Base-by-base conservation (phyloP, 2,113 vertebrate species). In the Montifringilla adamsi region DNA sequence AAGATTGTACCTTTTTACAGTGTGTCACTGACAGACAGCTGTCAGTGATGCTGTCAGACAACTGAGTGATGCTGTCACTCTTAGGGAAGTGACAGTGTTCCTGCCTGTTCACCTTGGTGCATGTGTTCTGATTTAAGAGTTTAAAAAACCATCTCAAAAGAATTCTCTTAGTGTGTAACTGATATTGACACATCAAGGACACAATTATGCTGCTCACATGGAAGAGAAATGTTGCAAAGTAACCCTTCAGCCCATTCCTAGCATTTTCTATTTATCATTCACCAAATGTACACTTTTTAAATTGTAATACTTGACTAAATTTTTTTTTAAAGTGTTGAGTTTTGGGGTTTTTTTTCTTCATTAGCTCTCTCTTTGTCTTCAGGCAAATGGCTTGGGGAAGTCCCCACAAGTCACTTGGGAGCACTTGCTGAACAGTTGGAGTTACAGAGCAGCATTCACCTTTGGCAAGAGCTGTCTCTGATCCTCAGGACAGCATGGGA, bases 191-290 rank as follows among this genome's bases (percentile, higher is more conserved):
- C n/a, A 62, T 72, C 53, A 80, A 66, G 60, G 72, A 37, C 37
- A 66, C 46, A 78, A 47, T 59, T 88, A 72, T 74, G 77, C 64
- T 84, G 26, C 50, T 84, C 16, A 3, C 0, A 0, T 28, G 64
- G 64, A 91, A 92, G 20, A 28, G 55, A 87, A 73, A 77, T 70
- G 73, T 44, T 86, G 41, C 76, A 66, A 77, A 76, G 43, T 19
- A 3, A 0, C 9, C 12, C 30, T 80, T 47, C 52, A 69, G 26
- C 22, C 58, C 15, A 70, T 56, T 70, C 50, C 26, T 66, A 18
- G 27, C 73, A 62, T 84, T 83, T 81, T 69, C 44, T 52, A 50
- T 90, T 81, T 81, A 43, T 94, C 15, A 56, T 53, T 89, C 37
- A 37, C n/a, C n/a, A 49, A 64, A 68, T 30, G 8, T 16, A 59